Evolutionary conservation across 2,797 vertebrate genomes (phyloP).

Genomic region (Dendrocincla tyrannina): DNA sequence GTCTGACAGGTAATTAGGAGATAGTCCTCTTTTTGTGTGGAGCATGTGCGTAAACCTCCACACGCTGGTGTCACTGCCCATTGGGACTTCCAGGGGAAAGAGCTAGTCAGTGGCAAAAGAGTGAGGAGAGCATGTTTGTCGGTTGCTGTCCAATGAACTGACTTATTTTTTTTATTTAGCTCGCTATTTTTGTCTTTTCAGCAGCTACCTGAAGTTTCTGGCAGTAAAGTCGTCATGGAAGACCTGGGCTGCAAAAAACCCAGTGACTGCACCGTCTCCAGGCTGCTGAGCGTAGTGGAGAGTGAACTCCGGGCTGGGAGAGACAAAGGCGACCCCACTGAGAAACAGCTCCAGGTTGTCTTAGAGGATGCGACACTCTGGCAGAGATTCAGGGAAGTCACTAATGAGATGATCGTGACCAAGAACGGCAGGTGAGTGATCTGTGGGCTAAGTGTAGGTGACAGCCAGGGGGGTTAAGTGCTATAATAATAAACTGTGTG

Average conservation of each 20-base stretch:
- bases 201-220: conserved; percentile 58
- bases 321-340: conserved; percentile 94
- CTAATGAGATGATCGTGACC: conserved; percentile 99
- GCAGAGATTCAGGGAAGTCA: conserved; percentile 91
- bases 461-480: background rate
- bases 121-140: background rate
- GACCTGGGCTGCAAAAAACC: conserved; percentile 71
- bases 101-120: conserved; percentile 56
- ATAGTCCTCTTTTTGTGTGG: conserved; percentile 70
- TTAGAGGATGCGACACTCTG: conserved; percentile 92
- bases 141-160: background rate
- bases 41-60: conserved; percentile 68
- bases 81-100: conserved; percentile 71
- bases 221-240: conserved; percentile 60
- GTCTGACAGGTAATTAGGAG: conserved; percentile 79
- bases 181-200: conserved; percentile 48
- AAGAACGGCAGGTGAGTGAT: conserved; percentile 92
- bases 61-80: conserved; percentile 75
- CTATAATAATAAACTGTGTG: background rate
- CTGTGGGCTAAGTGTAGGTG: background rate
- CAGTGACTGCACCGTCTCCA: conserved; percentile 80
- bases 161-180: background rate
- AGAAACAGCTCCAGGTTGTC: conserved; percentile 87
- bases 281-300: conserved; percentile 90
- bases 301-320: conserved; percentile 89